phyloP scores from a whole-genome alignment of 2,797 vertebrate genomes.

The Chromobotia macracanthus region DNA sequence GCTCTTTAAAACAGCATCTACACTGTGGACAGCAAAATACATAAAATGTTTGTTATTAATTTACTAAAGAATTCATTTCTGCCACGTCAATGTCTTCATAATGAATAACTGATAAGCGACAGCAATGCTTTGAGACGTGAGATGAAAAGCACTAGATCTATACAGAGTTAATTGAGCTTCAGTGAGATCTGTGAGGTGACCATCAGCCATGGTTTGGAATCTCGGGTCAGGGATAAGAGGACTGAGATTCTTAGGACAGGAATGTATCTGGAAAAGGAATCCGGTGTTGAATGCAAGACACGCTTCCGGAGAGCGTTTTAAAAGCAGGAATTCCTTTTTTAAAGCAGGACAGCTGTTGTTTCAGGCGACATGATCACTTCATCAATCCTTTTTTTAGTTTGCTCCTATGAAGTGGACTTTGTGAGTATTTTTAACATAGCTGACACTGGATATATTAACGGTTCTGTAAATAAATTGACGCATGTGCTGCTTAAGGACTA shows the following conservation, averaged over 20 bases:
- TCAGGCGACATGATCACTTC: constrained; percentile 23
- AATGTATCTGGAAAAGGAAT: constrained; percentile 50
- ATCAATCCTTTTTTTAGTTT: constrained; percentile 40
- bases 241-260: constrained; percentile 29
- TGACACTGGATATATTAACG: constrained; percentile 19
- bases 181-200: constrained; percentile 21
- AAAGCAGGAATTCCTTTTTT: constrained; percentile 31
- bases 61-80: neutral
- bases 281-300: constrained; percentile 29
- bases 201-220: constrained; percentile 30
- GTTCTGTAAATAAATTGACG: constrained; percentile 21
- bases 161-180: constrained; percentile 7
- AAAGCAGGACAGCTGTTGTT: constrained; percentile 45
- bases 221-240: constrained; percentile 33
- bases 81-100: neutral
- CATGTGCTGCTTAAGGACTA: constrained; percentile 18
- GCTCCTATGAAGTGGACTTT: constrained; percentile 24
- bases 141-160: neutral
- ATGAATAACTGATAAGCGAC: neutral
- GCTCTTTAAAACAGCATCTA: no score
- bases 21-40: neutral
- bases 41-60: neutral
- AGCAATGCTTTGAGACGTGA: neutral
- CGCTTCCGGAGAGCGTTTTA: constrained; percentile 14
- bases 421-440: constrained; percentile 33